Conservation (phyloP, 1,140 invertebrate genomes). For the Tenebrio molitor region DNA sequence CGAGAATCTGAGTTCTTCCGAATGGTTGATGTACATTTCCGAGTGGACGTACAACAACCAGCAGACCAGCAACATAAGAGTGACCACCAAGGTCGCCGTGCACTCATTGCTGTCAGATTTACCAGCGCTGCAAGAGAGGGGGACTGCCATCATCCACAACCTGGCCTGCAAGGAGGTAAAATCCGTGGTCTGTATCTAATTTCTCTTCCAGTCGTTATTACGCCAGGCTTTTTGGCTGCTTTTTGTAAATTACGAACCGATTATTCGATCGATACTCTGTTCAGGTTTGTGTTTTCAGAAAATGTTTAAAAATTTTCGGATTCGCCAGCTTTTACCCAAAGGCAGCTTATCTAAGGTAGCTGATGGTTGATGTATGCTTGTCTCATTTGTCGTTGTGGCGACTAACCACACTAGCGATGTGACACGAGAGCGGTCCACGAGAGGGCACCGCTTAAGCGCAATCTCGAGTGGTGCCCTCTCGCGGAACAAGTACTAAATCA, state of each 20-base stretch:
- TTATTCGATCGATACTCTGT: conserved; percentile 51
- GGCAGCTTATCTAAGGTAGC: conserved; percentile 80
- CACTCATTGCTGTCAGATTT: conserved; percentile 85
- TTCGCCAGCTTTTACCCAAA: conserved; percentile 77
- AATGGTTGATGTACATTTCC: conserved; percentile 94
- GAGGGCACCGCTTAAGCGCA: neutral
- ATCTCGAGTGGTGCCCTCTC: no score
- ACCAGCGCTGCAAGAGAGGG: conserved; percentile 80
- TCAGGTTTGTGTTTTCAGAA: conserved; percentile 74
- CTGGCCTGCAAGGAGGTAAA: conserved; percentile 96
- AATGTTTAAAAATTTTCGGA: conserved; percentile 77
- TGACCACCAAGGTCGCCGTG: conserved; percentile 91
- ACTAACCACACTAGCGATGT: no score
- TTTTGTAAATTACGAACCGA: conserved; percentile 11
- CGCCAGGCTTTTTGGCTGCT: conserved; percentile 38
- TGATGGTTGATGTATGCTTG: conserved; percentile 33
- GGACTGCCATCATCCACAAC: conserved; percentile 91
- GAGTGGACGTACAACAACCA: conserved; percentile 85
- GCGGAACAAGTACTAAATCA: no score
- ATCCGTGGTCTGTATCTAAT: conserved; percentile 90
- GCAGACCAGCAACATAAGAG: conserved; percentile 88
- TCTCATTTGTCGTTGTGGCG: no score
- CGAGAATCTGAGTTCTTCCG: conserved; percentile 88
- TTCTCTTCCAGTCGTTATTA: conserved; percentile 45
- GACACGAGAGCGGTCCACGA: no score